Conservation (phyloP, 2,888 invertebrate species). For the Tiliacea aurago region DNA sequence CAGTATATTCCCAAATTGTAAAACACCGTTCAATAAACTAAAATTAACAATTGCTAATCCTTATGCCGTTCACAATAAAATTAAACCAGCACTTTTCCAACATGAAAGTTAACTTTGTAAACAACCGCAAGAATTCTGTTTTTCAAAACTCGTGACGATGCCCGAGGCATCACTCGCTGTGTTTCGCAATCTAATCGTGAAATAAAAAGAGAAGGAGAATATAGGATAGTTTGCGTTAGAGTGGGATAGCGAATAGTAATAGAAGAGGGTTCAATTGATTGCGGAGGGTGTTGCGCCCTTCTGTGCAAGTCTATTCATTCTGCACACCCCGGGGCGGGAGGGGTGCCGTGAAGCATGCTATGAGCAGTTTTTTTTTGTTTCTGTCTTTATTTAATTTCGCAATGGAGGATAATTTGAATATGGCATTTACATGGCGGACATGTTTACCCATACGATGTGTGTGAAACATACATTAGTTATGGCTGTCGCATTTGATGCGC, state of each 20-base stretch:
- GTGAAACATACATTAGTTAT: slow-evolving; percentile 47
- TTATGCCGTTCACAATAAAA: slow-evolving; percentile 42
- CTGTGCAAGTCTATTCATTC: slow-evolving; percentile 78
- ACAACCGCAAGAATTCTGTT: slow-evolving; percentile 79
- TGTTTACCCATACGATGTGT: slow-evolving; percentile 72
- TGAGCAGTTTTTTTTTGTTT: slow-evolving; percentile 82
- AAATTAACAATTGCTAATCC: slow-evolving; percentile 52
- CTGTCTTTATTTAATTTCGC: slow-evolving; percentile 89
- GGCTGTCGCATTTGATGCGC: slow-evolving; percentile 39
- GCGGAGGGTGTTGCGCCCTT: slow-evolving; percentile 87
- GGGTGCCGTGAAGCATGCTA: slow-evolving; percentile 82
- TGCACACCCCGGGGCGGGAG: slow-evolving; percentile 82
- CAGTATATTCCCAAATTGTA: slow-evolving; percentile 66
- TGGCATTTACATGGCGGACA: slow-evolving; percentile 86
- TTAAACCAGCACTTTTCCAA: neutral
- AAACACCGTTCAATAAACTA: slow-evolving; percentile 11
- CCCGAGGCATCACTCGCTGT: slow-evolving; percentile 81
- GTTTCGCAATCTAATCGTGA: slow-evolving; percentile 79
- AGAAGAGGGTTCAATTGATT: slow-evolving; percentile 88
- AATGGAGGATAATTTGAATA: slow-evolving; percentile 89
- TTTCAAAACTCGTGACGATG: slow-evolving; percentile 78
- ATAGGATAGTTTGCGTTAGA: slow-evolving; percentile 61
- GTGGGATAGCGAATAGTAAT: slow-evolving; percentile 74
- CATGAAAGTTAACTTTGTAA: slow-evolving; percentile 58
- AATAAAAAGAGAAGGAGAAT: slow-evolving; percentile 73